phyloP scores from a whole-genome alignment of 92 coral and sea anemone genomes.

The Ricordea florida region DNA sequence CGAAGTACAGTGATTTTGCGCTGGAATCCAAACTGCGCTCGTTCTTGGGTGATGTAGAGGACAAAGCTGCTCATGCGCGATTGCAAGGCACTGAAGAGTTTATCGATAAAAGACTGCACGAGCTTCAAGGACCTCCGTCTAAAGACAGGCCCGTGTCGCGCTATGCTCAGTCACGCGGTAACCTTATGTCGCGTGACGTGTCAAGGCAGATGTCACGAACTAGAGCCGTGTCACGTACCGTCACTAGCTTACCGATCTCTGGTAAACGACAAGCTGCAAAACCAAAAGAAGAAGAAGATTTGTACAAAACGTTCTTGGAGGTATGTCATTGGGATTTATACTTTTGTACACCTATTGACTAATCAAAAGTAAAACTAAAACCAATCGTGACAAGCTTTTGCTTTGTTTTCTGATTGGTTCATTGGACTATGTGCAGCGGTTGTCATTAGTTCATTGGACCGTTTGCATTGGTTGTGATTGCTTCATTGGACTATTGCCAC shows the following conservation, averaged over 20 bases:
- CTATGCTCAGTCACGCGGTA: conserved; percentile 92
- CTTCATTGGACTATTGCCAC: too few species aligned
- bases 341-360: too few species aligned
- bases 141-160: conserved; percentile 89
- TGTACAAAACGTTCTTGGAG: conserved; percentile 84
- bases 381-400: too few species aligned
- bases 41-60: conserved; percentile 84
- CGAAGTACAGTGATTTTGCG: conserved; percentile 92
- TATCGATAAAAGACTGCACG: conserved; percentile 79
- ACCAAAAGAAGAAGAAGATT: conserved; percentile 75
- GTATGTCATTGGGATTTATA: conserved; percentile 47
- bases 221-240: conserved; percentile 90
- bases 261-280: conserved; percentile 56
- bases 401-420: too few species aligned
- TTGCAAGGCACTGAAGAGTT: conserved; percentile 96
- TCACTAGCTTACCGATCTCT: conserved; percentile 84
- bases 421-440: too few species aligned
- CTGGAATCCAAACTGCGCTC: conserved; percentile 88
- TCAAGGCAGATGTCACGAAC: conserved; percentile 90
- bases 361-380: too few species aligned
- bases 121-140: conserved; percentile 75
- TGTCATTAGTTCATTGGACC: too few species aligned
- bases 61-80: conserved; percentile 75
- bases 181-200: conserved; percentile 73
- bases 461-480: too few species aligned